phyloP scores from a whole-genome alignment of 2,797 vertebrate genomes.

The Rhabdophis nuchalis region DNA sequence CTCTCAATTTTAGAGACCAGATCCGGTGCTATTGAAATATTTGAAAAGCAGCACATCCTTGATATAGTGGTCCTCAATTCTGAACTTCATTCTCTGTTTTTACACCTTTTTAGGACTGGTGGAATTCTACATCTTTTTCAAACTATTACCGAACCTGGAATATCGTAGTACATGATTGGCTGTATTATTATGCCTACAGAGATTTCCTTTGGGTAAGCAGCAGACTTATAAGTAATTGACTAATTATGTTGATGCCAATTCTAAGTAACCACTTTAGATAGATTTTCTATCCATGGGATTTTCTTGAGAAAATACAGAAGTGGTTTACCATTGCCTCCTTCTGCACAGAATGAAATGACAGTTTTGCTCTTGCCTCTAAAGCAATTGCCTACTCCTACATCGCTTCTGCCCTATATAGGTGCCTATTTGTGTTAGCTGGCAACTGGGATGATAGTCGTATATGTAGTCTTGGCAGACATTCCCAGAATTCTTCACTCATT shows the following conservation, averaged over 20 bases:
- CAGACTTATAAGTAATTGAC: background rate
- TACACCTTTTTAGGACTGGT: slow-evolving; percentile 84
- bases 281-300: background rate
- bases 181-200: slow-evolving; percentile 91
- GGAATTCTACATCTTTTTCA: slow-evolving; percentile 96
- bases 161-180: slow-evolving; percentile 95
- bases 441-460: background rate
- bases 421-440: background rate
- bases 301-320: background rate
- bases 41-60: background rate
- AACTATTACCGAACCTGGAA: slow-evolving; percentile 98
- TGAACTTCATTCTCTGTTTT: background rate
- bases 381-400: background rate
- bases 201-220: slow-evolving; percentile 89
- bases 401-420: background rate
- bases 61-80: background rate
- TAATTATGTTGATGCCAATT: background rate
- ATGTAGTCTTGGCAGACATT: background rate
- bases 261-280: background rate
- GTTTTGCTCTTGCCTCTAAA: background rate
- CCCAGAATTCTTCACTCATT: background rate
- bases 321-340: background rate
- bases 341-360: background rate
- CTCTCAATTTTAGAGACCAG: background rate
- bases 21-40: background rate